A percentile compares a stretch with the other conserved stretches of the same genome.
Conservation (phyloP, 2,888 invertebrate species). For the Cistogaster globosa region DNA sequence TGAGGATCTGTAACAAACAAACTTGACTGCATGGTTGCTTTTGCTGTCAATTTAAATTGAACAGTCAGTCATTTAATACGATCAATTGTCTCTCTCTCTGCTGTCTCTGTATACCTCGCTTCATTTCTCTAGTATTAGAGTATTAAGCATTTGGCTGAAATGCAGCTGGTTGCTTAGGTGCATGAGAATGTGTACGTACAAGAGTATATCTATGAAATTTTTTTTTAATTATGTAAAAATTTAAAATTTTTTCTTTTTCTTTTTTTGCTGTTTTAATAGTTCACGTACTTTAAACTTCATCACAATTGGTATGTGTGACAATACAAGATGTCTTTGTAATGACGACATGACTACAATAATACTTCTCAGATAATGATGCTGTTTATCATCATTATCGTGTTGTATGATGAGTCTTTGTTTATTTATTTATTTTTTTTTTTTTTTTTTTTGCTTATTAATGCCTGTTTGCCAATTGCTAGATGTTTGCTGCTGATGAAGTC, state of each 20-base stretch:
- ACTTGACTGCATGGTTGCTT: conserved; percentile 65
- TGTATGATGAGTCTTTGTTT: background rate
- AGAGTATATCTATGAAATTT: conserved; percentile 20
- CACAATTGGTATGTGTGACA: conserved; percentile 68
- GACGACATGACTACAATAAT: conserved; percentile 65
- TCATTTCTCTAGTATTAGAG: background rate
- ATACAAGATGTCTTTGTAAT: conserved; percentile 70
- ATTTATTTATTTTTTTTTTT: too few species aligned
- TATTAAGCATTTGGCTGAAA: background rate
- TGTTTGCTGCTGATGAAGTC: conserved; percentile 68
- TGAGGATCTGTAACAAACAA: conserved; percentile 66
- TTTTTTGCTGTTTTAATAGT: conserved; percentile 46
- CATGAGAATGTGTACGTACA: conserved; percentile 18
- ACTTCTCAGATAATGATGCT: conserved; percentile 25
- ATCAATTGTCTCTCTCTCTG: conserved; percentile 32
- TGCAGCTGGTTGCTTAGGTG: conserved; percentile 61
- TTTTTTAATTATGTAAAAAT: conserved; percentile 12
- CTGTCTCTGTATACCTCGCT: background rate
- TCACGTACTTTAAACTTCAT: conserved; percentile 68
- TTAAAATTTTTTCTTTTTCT: background rate
- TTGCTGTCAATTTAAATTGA: conserved; percentile 71
- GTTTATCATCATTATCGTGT: conserved; percentile 34
- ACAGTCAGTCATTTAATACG: conserved; percentile 68
- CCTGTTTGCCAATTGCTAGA: conserved; percentile 23
- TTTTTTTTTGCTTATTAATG: background rate